Evolutionary conservation across 2,797 vertebrate species (phyloP).

Genomic region (Oreochromis mossambicus): DNA sequence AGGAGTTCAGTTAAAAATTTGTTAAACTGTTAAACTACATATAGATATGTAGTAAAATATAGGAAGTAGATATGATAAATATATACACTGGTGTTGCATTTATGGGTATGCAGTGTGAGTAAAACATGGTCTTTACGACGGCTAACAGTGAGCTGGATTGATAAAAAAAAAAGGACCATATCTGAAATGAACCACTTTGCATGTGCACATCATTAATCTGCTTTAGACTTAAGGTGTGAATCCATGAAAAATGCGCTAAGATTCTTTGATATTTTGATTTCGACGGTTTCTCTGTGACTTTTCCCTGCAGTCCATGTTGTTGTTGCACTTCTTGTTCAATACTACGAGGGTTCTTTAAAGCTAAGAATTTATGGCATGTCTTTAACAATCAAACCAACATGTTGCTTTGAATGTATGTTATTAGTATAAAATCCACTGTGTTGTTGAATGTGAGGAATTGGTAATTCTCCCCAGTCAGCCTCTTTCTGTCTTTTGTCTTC

Average conservation of each 20-base stretch:
- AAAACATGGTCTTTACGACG: background rate
- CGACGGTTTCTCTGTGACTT: fast-evolving
- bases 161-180: background rate
- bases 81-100: background rate
- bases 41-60: background rate
- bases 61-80: background rate
- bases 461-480: background rate
- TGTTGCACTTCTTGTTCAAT: background rate
- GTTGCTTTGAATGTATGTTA: background rate
- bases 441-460: background rate
- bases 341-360: fast-evolving
- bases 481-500: background rate
- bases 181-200: background rate
- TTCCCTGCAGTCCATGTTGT: background rate
- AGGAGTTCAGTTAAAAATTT: background rate
- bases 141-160: background rate
- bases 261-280: background rate
- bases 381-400: background rate
- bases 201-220: background rate
- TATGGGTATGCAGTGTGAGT: background rate
- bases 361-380: background rate
- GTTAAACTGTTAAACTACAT: background rate
- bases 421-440: background rate
- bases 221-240: background rate
- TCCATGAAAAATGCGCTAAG: background rate